Percentiles rank a stretch among this genome's conserved stretches.
phyloP scores from a whole-genome alignment of 2,888 invertebrate species.

The Lepidochitona cinerea region DNA sequence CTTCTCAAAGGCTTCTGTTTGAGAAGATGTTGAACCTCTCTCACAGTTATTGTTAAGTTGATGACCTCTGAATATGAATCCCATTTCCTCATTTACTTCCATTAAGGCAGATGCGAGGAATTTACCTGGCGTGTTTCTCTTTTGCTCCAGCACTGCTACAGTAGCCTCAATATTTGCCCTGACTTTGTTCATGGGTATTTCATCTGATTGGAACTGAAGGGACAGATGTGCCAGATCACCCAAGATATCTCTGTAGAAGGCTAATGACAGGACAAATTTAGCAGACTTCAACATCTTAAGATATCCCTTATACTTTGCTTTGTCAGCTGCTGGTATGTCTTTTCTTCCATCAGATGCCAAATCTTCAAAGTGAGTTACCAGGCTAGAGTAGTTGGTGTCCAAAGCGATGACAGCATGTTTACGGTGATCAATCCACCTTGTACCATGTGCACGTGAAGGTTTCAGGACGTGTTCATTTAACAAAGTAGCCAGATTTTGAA shows the following conservation, averaged over 20 bases:
- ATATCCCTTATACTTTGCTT: slow-evolving; percentile 15
- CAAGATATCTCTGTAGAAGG: slow-evolving; percentile 22
- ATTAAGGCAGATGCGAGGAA: too few species aligned
- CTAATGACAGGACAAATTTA: slow-evolving; percentile 17
- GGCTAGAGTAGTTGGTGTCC: neutral
- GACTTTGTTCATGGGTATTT: neutral
- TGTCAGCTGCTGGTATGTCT: slow-evolving; percentile 8
- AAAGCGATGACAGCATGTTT: slow-evolving; percentile 9
- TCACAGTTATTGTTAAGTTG: too few species aligned
- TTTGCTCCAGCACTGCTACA: too few species aligned
- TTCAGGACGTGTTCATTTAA: slow-evolving; percentile 27
- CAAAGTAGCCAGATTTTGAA: slow-evolving; percentile 20
- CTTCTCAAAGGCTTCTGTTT: too few species aligned
- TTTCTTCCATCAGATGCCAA: neutral
- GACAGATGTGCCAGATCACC: slow-evolving; percentile 19
- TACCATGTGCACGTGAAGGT: slow-evolving; percentile 30
- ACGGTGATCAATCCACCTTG: slow-evolving; percentile 33
- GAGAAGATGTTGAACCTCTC: too few species aligned
- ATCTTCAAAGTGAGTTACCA: slow-evolving; percentile 13
- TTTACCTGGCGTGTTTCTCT: too few species aligned
- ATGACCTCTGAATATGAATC: too few species aligned
- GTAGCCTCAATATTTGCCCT: too few species aligned
- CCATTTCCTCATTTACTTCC: too few species aligned
- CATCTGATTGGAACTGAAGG: slow-evolving; percentile 27
- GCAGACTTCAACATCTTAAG: slow-evolving; percentile 11